A percentile compares a stretch with the other conserved stretches of the same genome.
phyloP scores from a whole-genome alignment of 2,888 invertebrate genomes.

The Sesamia inferens region DNA sequence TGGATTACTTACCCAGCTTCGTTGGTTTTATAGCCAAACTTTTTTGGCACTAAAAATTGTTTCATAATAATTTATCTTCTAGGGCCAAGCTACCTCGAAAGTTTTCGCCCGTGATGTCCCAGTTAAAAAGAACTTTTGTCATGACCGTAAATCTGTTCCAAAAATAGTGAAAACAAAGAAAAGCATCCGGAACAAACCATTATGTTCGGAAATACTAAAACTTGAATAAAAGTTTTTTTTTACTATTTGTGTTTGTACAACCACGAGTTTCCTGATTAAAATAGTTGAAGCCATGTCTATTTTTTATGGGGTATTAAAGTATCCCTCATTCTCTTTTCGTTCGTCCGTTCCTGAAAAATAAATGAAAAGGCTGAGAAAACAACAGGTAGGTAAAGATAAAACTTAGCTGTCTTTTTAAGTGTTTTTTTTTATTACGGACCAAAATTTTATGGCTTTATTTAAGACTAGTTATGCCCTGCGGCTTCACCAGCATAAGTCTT shows the following conservation, averaged over 20 bases:
- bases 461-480: neutral
- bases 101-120: neutral
- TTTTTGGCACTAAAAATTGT: neutral
- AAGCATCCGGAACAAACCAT: slow-evolving; percentile 37
- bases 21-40: neutral
- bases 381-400: neutral
- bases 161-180: slow-evolving; percentile 26
- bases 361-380: neutral
- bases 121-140: slow-evolving; percentile 7
- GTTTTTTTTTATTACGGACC: neutral
- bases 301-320: slow-evolving; percentile 29
- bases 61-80: neutral
- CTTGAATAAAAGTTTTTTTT: slow-evolving; percentile 54
- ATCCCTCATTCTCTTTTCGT: neutral
- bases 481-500: no score
- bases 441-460: neutral
- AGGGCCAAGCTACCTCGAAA: neutral
- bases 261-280: slow-evolving; percentile 39
- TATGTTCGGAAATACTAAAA: slow-evolving; percentile 49
- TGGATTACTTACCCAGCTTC: neutral
- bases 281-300: slow-evolving; percentile 19
- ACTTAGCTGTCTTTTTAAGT: neutral
- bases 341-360: neutral
- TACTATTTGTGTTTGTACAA: slow-evolving; percentile 44
- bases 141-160: slow-evolving; percentile 19